phyloP scores from a whole-genome alignment of 2,113 vertebrate genomes.

The Gila orcuttii region DNA sequence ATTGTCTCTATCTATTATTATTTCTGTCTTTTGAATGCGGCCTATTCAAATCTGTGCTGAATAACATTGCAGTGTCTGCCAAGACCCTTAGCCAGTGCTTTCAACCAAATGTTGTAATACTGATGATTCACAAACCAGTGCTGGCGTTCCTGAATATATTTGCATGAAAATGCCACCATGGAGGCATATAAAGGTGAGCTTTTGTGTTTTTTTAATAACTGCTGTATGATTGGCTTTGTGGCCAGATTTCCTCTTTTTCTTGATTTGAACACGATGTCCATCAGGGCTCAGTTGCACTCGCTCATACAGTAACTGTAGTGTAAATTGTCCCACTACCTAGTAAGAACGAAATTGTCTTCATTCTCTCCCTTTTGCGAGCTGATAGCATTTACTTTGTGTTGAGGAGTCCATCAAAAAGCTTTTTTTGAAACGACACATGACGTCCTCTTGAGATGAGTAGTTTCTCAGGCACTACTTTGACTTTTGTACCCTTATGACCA shows the following conservation, averaged over 20 bases:
- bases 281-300: neutral
- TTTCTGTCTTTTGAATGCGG: neutral
- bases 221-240: neutral
- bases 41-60: too few relatives aligned
- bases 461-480: neutral
- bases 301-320: neutral
- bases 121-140: slow-evolving; percentile 13
- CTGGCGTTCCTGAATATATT: slow-evolving; percentile 2
- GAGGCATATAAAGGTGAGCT: neutral
- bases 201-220: neutral
- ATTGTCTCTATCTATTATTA: neutral
- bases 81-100: neutral
- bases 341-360: neutral
- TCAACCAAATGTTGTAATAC: neutral
- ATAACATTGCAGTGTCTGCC: neutral
- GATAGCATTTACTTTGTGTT: neutral
- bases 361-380: neutral
- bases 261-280: neutral
- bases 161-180: neutral
- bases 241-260: neutral
- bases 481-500: neutral
- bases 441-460: neutral
- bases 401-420: neutral
- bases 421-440: neutral
- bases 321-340: neutral